Conservation (phyloP, 1,140 invertebrate genomes). For the Hycleus phaleratus region DNA sequence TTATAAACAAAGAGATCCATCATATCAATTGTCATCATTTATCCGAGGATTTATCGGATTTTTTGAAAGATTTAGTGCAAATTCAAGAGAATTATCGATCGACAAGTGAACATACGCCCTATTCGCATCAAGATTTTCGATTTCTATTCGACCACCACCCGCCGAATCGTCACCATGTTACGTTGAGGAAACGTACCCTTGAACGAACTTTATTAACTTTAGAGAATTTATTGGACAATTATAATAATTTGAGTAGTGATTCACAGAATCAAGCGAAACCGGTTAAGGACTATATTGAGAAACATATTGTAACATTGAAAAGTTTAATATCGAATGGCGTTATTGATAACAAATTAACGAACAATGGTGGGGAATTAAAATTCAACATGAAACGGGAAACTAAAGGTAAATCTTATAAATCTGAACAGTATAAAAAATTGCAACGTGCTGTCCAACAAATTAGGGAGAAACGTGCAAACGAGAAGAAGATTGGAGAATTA, state of each 20-base stretch:
- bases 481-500: slow-evolving; percentile 9
- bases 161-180: no score
- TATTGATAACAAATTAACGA: slow-evolving; percentile 4
- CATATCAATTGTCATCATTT: no score
- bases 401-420: neutral
- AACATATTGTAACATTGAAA: slow-evolving; percentile 6
- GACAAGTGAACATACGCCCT: no score
- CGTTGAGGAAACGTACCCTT: no score
- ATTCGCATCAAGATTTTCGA: no score
- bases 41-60: no score
- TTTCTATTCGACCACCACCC: no score
- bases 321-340: slow-evolving; percentile 10
- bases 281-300: slow-evolving; percentile 11
- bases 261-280: slow-evolving; percentile 4
- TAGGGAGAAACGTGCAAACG: slow-evolving; percentile 7
- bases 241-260: neutral
- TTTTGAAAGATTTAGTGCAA: no score
- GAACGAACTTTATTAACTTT: no score
- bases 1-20: no score
- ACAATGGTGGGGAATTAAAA: neutral
- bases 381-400: neutral
- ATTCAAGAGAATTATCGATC: no score
- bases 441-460: slow-evolving; percentile 4
- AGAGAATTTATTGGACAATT: neutral
- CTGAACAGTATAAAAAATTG: slow-evolving; percentile 9